phyloP scores from a whole-genome alignment of 2,888 invertebrate genomes.

The Metacarcinus magister region DNA sequence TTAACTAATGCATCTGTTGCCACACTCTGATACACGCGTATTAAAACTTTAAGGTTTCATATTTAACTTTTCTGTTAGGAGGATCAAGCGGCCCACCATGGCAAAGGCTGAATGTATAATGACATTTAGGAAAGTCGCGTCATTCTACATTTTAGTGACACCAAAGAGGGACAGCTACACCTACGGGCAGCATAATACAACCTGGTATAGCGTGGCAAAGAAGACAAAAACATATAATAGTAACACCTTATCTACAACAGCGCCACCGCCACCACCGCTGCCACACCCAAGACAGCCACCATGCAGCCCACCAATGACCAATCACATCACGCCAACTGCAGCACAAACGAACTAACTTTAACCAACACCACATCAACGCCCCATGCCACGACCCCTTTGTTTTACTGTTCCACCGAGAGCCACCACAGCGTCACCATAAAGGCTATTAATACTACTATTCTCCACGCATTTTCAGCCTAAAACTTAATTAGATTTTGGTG shows the following conservation, averaged over 20 bases:
- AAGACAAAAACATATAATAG: not conserved
- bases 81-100: not conserved
- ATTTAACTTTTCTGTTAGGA: not conserved
- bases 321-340: not conserved
- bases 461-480: not conserved
- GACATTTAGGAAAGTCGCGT: not conserved
- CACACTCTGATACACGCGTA: not conserved
- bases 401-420: conserved; percentile 2
- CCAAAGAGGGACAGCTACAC: not conserved
- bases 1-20: not conserved
- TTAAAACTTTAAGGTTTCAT: not conserved
- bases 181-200: not conserved
- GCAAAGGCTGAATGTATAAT: not conserved
- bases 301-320: not conserved
- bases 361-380: not conserved
- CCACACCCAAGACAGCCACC: not conserved
- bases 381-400: not conserved
- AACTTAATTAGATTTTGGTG: conserved; percentile 32
- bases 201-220: not conserved
- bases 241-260: not conserved
- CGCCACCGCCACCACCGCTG: not conserved
- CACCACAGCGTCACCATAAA: not conserved
- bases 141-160: not conserved
- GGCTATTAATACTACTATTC: not conserved
- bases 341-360: not conserved